Base-by-base conservation (phyloP, 2,888 invertebrate species). In the Gibbula magus region DNA sequence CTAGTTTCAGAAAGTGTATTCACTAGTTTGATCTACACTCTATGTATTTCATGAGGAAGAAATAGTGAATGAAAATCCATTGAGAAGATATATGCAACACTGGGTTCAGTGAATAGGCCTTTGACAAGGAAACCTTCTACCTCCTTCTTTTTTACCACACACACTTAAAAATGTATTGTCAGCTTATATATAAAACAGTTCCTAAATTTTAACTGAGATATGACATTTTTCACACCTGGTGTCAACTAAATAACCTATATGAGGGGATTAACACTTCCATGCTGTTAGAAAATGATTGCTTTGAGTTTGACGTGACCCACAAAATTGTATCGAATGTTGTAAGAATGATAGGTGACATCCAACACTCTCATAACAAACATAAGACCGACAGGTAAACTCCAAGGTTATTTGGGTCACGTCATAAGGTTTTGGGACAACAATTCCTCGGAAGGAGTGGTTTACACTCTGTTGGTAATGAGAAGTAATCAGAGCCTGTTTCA, bases 71-170 rank as follows among this genome's bases (percentile, higher is more conserved):
- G 70, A 35, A 70, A 70, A 13, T 61, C 29, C 61, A 61, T 35
- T 70, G 35, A 32, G 39, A 39, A 39, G 20, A 35, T 20, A 39
- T 18, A 70, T 29, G 70, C 32, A 35, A 70, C 70, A 39, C 8
- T 56, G 20, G 25, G 22, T 56, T 20, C 13, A 8, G 20, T 56
- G 56, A 56, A 56, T 22, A 25, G 25, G 56, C 7, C 16, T 22
- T 20, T 39, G 39, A 35, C 70, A 70, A 70, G 70, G 70, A 70
- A 35, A 70, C 35, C 16, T 70, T 35, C 70, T 70, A 29, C 35
- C 35, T 70, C 70, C 70, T 35, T 32, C 13, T 35, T 18, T 70
- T 32, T 70, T 70, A 70, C n/a, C 70, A 39, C 39, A 70, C 39
- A 39, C 70, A 39, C 70, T 35, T 35, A 29, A 18, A 39, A 32